Conservation (phyloP, 2,888 invertebrate species). For the Clunio marinus region DNA sequence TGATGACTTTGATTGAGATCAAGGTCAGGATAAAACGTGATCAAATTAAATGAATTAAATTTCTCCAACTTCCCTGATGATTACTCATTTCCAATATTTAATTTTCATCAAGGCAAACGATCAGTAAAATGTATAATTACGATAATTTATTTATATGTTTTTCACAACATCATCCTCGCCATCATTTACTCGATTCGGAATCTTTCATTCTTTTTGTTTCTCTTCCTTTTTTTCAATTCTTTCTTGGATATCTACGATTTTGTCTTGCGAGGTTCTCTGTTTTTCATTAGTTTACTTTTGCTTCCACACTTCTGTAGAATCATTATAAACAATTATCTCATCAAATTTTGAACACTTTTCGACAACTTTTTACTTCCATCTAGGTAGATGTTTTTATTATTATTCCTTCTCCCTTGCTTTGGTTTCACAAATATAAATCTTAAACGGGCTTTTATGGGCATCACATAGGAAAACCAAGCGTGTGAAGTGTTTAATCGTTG, state of each 20-base stretch:
- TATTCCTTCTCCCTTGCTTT: too few relatives aligned
- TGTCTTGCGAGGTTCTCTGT: slow-evolving; percentile 21
- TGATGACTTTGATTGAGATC: too few relatives aligned
- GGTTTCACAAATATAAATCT: slow-evolving; percentile 6
- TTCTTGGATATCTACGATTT: too few relatives aligned
- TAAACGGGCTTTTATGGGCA: background rate
- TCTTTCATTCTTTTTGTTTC: slow-evolving; percentile 4
- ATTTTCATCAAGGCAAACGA: slow-evolving; percentile 31
- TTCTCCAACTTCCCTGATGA: background rate
- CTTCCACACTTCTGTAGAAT: slow-evolving; percentile 30
- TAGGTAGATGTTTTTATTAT: too few relatives aligned
- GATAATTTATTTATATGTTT: slow-evolving; percentile 28
- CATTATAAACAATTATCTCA: slow-evolving; percentile 39
- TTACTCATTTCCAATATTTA: slow-evolving; percentile 14
- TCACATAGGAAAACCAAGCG: background rate
- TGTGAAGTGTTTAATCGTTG: slow-evolving; percentile 33
- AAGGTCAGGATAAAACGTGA: too few relatives aligned
- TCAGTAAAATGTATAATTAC: slow-evolving; percentile 35
- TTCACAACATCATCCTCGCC: slow-evolving; percentile 3
- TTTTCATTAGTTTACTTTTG: slow-evolving; percentile 26
- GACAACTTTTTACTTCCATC: background rate
- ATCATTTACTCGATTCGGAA: too few relatives aligned
- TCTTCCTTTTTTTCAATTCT: background rate
- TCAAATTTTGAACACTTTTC: slow-evolving; percentile 27
- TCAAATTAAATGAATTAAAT: background rate